A percentile compares a stretch with the other conserved stretches of the same genome.
Evolutionary conservation across 2,888 invertebrate genomes (phyloP).

Genomic region (Tiliacea aurago): DNA sequence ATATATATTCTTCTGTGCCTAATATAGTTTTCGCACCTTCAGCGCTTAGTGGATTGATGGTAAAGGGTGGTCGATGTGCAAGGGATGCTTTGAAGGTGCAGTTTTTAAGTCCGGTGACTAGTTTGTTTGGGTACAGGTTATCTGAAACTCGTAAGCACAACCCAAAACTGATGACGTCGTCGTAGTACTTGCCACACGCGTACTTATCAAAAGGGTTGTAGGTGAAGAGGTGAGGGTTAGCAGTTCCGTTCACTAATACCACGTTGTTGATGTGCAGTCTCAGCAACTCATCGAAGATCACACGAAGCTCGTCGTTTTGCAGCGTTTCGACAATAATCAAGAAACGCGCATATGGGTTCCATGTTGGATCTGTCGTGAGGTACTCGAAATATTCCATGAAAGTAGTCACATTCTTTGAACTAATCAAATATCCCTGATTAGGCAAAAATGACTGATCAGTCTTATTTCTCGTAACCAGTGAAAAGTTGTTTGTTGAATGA

Average conservation of each 20-base stretch:
- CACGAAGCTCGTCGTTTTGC: conserved; percentile 47
- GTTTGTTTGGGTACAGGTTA: conserved; percentile 71
- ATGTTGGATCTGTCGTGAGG: conserved; percentile 67
- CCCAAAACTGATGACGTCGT: conserved; percentile 72
- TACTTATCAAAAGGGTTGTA: conserved; percentile 80
- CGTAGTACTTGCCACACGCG: conserved; percentile 78
- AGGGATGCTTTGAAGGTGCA: conserved; percentile 74
- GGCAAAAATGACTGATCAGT: conserved; percentile 26
- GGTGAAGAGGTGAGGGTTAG: conserved; percentile 71
- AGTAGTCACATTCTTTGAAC: conserved; percentile 52
- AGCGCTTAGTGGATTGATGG: conserved; percentile 62
- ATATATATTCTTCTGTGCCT: conserved; percentile 61
- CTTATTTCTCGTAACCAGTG: conserved; percentile 33
- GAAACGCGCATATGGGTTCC: conserved; percentile 75
- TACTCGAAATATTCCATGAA: conserved; percentile 58
- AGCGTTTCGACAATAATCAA: conserved; percentile 70
- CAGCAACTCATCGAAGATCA: conserved; percentile 74
- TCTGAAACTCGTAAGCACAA: conserved; percentile 66
- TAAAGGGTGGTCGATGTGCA: conserved; percentile 75
- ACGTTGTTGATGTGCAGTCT: conserved; percentile 69
- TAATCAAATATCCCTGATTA: conserved; percentile 69
- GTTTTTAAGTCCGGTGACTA: conserved; percentile 71
- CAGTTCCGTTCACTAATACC: conserved; percentile 70
- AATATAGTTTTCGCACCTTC: conserved; percentile 31
- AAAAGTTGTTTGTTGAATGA: conserved; percentile 23